Evolutionary conservation across 2,888 invertebrate genomes (phyloP), one percentile per base, ranked within the genome.

Genomic region (Clunio marinus): DNA sequence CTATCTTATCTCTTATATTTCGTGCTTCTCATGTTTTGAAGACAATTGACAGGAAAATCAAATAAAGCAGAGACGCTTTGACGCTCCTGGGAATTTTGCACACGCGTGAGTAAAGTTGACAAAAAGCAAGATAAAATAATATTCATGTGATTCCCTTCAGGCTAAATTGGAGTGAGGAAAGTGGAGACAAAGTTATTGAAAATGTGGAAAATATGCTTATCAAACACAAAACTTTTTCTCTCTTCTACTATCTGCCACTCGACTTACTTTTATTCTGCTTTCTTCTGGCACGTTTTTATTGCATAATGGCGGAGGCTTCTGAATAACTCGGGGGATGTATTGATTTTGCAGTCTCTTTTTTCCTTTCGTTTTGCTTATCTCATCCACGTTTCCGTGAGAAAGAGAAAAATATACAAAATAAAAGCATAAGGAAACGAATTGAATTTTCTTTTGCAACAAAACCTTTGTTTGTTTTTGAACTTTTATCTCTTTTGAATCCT

Each of bases 11-110:
- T 41, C 41, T 15, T n/a, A 41, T n/a, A n/a, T n/a, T n/a, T n/a
- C n/a, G n/a, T n/a, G 15, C 41, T 3, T 5, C 15, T 41, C 41
- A 15, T 41, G 41, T 41, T 15, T n/a, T 2, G 41, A n/a, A 41
- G 41, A 41, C 41, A 41, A 41, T 41, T 41, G 41, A 41, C 41
- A 41, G 41, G 41, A 41, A 41, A 41, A 41, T 41, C 41, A 41
- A 41, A 41, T 41, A 15, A 41, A 41, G 15, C 3, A 41, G 10
- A 15, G 15, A 41, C 10, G 15, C n/a, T 41, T 41, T 41, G 10
- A 5, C 41, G 41, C 41, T 41, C 41, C 41, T 41, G 41, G 41
- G 41, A 41, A 41, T 10, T n/a, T 41, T 15, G 41, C 41, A n/a
- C n/a, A 41, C 41, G 41, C 41, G 41, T n/a, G 41, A 41, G 10